phyloP scores from a whole-genome alignment of 1,140 invertebrate species.

The Elymnias hypermnestra region DNA sequence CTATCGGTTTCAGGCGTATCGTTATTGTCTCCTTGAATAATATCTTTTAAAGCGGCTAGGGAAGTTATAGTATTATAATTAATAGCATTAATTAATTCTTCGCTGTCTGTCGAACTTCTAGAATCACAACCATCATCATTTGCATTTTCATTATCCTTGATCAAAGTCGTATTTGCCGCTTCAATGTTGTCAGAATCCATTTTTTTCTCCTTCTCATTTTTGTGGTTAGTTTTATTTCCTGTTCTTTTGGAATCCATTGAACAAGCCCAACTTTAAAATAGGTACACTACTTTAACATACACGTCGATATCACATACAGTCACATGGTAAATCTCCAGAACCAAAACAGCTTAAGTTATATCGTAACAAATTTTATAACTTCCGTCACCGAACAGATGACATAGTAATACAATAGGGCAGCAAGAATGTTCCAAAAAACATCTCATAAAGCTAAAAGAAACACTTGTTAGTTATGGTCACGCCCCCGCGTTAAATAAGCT shows the following conservation, averaged over 20 bases:
- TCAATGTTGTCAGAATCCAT: conserved; percentile 31
- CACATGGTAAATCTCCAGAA: conserved; percentile 49
- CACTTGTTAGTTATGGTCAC: conserved; percentile 1
- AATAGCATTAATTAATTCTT: conserved; percentile 80
- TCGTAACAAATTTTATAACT: conserved; percentile 38
- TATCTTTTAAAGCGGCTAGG: conserved; percentile 81
- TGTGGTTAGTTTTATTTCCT: conserved; percentile 35
- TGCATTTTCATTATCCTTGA: conserved; percentile 36
- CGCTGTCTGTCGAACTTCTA: conserved; percentile 79
- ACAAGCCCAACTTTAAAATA: conserved; percentile 25
- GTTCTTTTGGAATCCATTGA: conserved; percentile 59
- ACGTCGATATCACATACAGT: conserved; percentile 44
- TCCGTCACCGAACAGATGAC: conserved; percentile 43
- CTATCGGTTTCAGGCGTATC: conserved; percentile 80
- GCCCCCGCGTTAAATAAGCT: neutral
- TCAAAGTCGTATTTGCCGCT: conserved; percentile 23
- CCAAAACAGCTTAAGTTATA: conserved; percentile 43
- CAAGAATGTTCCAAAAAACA: conserved; percentile 34
- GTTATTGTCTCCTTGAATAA: conserved; percentile 78
- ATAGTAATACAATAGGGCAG: conserved; percentile 27
- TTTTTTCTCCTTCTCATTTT: conserved; percentile 67
- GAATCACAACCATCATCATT: conserved; percentile 32
- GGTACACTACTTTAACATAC: conserved; percentile 25
- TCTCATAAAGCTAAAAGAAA: conserved; percentile 46
- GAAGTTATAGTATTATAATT: conserved; percentile 83